These are phyloP conservation scores for Sinosuthora webbiana DNA, from an alignment of 2,113 vertebrate genomes.

Conservation along the genomic window DNA sequence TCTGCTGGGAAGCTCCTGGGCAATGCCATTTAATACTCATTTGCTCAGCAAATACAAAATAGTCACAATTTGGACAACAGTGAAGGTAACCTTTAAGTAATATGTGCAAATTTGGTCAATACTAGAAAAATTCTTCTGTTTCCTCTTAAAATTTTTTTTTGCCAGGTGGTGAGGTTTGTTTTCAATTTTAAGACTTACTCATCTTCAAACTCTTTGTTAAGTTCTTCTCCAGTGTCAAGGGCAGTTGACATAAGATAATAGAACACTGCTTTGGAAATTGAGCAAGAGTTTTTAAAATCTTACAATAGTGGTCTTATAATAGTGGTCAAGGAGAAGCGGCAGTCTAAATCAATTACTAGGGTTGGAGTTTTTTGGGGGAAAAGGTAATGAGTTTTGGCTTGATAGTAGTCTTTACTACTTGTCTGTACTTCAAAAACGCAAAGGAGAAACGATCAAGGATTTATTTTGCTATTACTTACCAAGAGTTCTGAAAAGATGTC, in stretches of 20 bases:
- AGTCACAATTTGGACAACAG: neutral
- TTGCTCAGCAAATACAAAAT: neutral
- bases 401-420: conserved; percentile 2
- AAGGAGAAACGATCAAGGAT: neutral
- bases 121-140: neutral
- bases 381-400: neutral
- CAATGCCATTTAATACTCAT: neutral
- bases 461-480: neutral
- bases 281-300: neutral
- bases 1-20: neutral
- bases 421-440: neutral
- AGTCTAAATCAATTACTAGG: neutral
- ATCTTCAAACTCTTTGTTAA: neutral
- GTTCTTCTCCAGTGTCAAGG: neutral
- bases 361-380: neutral
- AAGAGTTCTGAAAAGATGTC: neutral
- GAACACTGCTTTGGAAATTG: neutral
- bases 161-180: neutral
- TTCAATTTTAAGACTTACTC: neutral
- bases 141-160: neutral
- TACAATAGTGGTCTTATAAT: neutral
- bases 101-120: neutral
- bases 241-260: neutral
- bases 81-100: neutral
- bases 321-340: neutral